phyloP scores from a whole-genome alignment of 2,888 invertebrate genomes.

The Hermaeophaga mercurialis region DNA sequence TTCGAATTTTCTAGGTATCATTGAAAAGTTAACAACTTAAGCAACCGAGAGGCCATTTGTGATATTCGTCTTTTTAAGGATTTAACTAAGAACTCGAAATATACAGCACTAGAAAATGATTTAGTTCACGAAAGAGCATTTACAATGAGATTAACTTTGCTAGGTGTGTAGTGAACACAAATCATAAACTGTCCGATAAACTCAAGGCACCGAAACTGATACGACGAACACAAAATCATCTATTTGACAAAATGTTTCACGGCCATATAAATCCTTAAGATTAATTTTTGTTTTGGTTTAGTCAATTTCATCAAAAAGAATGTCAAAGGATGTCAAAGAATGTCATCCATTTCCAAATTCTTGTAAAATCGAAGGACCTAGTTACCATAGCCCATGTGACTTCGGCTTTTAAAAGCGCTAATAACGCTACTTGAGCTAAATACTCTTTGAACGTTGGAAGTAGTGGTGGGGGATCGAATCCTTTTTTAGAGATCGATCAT shows the following conservation, averaged over 20 bases:
- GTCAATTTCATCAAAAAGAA: constrained; percentile 27
- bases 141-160: constrained; percentile 48
- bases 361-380: constrained; percentile 29
- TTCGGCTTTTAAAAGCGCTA: not conserved
- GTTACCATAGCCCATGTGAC: not conserved
- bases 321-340: no score
- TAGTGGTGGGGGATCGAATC: no score
- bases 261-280: constrained; percentile 51
- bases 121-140: constrained; percentile 45
- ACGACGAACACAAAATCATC: constrained; percentile 44
- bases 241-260: constrained; percentile 50
- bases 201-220: constrained; percentile 49
- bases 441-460: no score
- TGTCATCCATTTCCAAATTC: constrained; percentile 13
- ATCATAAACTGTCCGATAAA: constrained; percentile 48
- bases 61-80: no score
- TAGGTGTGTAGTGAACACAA: constrained; percentile 47
- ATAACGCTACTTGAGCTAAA: no score
- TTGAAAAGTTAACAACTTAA: no score
- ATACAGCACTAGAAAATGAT: not conserved
- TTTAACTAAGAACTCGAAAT: no score
- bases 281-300: constrained; percentile 43
- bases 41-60: no score
- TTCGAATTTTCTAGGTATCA: no score
- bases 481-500: no score